Base-by-base conservation (phyloP, 2,888 invertebrate species). In the Brenthis daphne region DNA sequence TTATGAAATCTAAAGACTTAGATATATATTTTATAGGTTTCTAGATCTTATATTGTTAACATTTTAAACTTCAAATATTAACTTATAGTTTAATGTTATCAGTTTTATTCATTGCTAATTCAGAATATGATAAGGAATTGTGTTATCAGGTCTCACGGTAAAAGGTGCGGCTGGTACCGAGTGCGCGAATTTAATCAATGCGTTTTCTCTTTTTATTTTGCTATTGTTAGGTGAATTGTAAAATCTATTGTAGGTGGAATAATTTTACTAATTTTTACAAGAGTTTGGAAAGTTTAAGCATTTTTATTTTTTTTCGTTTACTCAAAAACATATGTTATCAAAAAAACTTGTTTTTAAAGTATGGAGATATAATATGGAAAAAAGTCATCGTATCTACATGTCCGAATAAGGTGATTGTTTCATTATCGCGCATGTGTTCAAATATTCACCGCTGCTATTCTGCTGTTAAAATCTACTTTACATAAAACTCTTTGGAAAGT, bases 41-140 rank as follows among this genome's bases (percentile, higher is more conserved):
- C 8, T 1, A 43, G 37, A 43, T 8, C 8, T 11, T 43, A 43
- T 8, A 43, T 43, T 43, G 11, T 43, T 43, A 11, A 43, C 11
- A 11, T 43, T 11, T 43, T 12, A 16, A 50, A 60, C 29, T 14
- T 50, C 33, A 60, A 16, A 48, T 60, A 6, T 56, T 48, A 58
- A 68, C 57, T 68, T 29, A 61, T 16, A 50, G 65, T 65, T 71
- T 43, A 67, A 50, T 29, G 54, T 71, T 71, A 71, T 71, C 71
- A 64, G 60, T 64, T 57, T 63, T 37, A 57, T 50, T 70, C 54
- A 64, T 58, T 64, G 58, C 51, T 57, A 65, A 68, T 37, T 51
- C 56, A 60, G 37, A 64, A 54, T 72, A 54, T 65, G 84, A 86
- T 85, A 85, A 86, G 81, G 71, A 80, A 80, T 68, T 77, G 73